Evolutionary conservation across 2,113 vertebrate genomes (phyloP), one percentile per base, ranked within the genome.

Genomic region (Melanostigma gelatinosum): DNA sequence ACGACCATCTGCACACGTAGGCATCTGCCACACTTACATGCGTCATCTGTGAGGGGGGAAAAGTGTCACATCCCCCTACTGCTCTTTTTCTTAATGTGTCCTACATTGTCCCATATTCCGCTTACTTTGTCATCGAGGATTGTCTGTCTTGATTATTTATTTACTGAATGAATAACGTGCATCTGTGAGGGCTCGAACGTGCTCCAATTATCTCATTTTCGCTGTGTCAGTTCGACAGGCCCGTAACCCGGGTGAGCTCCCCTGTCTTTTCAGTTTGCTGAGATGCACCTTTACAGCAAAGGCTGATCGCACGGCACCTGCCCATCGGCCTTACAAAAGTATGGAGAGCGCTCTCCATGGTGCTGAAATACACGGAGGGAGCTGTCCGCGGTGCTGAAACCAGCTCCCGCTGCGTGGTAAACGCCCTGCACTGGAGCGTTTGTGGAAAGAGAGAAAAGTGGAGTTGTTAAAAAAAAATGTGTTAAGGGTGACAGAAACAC

Each of bases 1-100:
- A 83, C 76, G 90, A 89, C 88, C 90, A 92, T 90, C 91, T 89
- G 86, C 87, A 90, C 86, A 93, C 88, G 82, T 83, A 91, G 84
- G 88, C 89, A 87, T 84, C 92, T 87, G 88, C 91, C 86, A 92
- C 84, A 90, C 88, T 93, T 92, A 92, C 82, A 87, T 94, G 93
- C 92, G 93, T 95, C 93, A 94, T 89, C 81, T 80, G 86, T 82
- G 81, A 34, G 48, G 61, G 54, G 12, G 4, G 69, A 65, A 73
- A 80, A 81, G 64, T 85, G 90, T 91, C 91, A 88, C 80, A 89
- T 88, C 32, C 82, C 73, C 82, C 75, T 52, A 36, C 52, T 87
- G 72, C 72, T 81, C 67, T 83, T 86, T 78, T 76, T 90, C 77
- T 74, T 72, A 82, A 81, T 75, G 34, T 79, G 72, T 65, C 72